Evolutionary conservation across 2,113 vertebrate genomes (phyloP).

Genomic region (Prochilodus magdalenae): DNA sequence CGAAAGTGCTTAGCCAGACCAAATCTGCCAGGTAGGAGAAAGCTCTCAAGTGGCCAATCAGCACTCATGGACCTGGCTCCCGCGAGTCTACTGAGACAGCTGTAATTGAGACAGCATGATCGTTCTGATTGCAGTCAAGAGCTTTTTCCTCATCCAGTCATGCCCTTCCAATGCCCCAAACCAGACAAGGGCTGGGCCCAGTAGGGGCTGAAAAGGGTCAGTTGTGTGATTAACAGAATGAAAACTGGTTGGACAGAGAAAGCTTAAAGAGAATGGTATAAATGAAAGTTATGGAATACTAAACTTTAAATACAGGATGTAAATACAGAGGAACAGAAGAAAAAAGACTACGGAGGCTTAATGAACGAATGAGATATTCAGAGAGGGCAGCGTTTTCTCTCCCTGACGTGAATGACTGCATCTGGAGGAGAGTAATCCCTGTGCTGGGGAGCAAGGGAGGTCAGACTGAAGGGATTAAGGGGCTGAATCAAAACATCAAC

Average conservation of each 20-base stretch:
- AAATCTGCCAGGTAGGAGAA: neutral
- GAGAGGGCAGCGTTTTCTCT: neutral
- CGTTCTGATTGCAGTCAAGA: neutral
- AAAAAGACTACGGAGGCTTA: constrained; percentile 1
- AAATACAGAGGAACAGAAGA: neutral
- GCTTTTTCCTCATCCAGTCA: neutral
- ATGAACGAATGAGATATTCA: neutral
- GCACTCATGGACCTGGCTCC: neutral
- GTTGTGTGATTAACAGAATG: neutral
- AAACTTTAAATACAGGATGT: neutral
- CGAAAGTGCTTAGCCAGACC: neutral
- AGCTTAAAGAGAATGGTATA: neutral
- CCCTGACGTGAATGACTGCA: constrained; percentile 11
- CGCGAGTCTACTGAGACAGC: constrained; percentile 12
- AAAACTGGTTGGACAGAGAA: neutral
- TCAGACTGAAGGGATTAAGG: constrained; percentile 48
- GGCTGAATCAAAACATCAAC: constrained; percentile 46
- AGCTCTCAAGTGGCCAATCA: constrained; percentile 29
- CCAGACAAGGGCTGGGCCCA: neutral
- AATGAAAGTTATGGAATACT: neutral
- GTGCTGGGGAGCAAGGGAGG: constrained; percentile 10
- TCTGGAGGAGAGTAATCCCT: constrained; percentile 42
- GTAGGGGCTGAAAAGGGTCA: neutral
- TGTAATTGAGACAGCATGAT: constrained; percentile 27
- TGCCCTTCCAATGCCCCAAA: neutral